Conservation (phyloP, 2,113 vertebrate species). For the Fregetta grallaria region DNA sequence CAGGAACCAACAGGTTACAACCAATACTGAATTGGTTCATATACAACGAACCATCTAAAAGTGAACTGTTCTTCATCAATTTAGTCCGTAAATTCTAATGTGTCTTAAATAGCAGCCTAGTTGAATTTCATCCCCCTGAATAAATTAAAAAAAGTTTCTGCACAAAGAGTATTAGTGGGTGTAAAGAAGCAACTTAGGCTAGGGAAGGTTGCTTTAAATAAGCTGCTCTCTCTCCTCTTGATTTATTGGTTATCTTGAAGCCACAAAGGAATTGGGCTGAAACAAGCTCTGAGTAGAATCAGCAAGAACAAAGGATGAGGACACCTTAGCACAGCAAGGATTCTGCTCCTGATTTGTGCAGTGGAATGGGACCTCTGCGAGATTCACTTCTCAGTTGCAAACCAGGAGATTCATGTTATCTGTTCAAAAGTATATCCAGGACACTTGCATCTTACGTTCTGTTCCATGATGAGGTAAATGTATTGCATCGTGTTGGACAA, state of each 20-base stretch:
- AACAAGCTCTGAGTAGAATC: background rate
- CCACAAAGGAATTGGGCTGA: background rate
- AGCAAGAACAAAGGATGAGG: background rate
- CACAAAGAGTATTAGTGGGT: background rate
- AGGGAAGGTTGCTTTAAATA: background rate
- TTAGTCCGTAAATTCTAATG: background rate
- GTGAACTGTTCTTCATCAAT: background rate
- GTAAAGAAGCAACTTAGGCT: background rate
- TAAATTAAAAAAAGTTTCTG: background rate
- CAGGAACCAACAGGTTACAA: slow-evolving; percentile 7
- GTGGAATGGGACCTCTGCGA: background rate
- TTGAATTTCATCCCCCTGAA: background rate
- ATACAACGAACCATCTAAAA: background rate
- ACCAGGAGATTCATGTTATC: background rate
- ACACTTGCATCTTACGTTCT: background rate
- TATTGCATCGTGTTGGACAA: background rate
- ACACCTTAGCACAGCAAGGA: background rate
- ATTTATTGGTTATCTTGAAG: background rate
- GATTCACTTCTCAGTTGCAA: background rate
- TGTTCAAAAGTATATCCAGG: background rate
- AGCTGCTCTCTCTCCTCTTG: background rate
- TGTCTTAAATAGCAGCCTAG: background rate
- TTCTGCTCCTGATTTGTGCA: background rate
- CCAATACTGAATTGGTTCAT: background rate
- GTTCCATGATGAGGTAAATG: background rate